Conservation (phyloP, 2,888 invertebrate species). For the Thyatira batis region DNA sequence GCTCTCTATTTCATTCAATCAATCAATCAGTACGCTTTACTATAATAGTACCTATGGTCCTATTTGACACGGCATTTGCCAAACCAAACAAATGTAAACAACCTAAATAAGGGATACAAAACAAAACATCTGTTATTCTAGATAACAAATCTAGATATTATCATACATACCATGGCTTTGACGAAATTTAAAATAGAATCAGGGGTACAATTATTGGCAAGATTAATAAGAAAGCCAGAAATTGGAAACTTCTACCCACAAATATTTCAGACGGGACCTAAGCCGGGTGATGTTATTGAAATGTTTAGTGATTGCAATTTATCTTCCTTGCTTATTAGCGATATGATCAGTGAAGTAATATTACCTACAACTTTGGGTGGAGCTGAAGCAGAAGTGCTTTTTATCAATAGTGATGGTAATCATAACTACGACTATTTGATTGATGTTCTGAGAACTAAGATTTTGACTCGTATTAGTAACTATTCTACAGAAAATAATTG, state of each 20-base stretch:
- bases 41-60: no score
- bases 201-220: slow-evolving; percentile 81
- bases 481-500: slow-evolving; percentile 11
- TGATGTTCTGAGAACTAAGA: slow-evolving; percentile 36
- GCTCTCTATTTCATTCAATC: no score
- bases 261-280: slow-evolving; percentile 66
- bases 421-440: slow-evolving; percentile 50
- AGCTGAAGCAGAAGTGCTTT: slow-evolving; percentile 52
- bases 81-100: no score
- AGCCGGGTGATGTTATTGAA: slow-evolving; percentile 62
- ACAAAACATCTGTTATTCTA: no score
- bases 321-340: slow-evolving; percentile 50
- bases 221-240: slow-evolving; percentile 69
- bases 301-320: slow-evolving; percentile 47
- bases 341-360: slow-evolving; percentile 62
- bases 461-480: slow-evolving; percentile 6
- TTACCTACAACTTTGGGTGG: slow-evolving; percentile 46
- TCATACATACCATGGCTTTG: slow-evolving; percentile 6
- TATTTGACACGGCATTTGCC: no score
- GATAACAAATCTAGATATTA: no score
- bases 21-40: no score
- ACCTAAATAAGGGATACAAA: no score
- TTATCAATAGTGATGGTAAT: slow-evolving; percentile 71
- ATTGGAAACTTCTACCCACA: slow-evolving; percentile 69
- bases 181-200: slow-evolving; percentile 75